Evolutionary conservation across 2,113 vertebrate genomes (phyloP).

Genomic region (Phrynosoma blainvillii): DNA sequence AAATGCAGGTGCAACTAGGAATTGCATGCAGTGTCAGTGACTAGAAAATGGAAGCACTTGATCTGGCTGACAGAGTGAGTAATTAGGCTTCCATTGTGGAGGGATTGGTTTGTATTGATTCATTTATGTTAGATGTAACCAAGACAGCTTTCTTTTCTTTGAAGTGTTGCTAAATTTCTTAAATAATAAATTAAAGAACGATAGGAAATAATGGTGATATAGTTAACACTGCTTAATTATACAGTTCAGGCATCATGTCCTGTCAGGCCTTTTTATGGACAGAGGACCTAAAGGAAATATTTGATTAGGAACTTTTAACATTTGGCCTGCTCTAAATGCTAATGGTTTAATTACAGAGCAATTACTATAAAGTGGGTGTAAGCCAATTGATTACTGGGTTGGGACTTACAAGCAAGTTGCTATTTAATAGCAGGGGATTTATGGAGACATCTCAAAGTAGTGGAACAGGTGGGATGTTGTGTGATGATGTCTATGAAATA

Average conservation of each 20-base stretch:
- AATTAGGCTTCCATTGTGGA: slow-evolving; percentile 61
- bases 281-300: slow-evolving; percentile 18
- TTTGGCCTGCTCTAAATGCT: neutral
- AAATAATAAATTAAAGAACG: slow-evolving; percentile 42
- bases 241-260: neutral
- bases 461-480: neutral
- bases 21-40: slow-evolving; percentile 28
- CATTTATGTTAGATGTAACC: slow-evolving; percentile 51
- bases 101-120: slow-evolving; percentile 59
- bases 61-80: slow-evolving; percentile 50
- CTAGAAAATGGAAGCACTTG: slow-evolving; percentile 46
- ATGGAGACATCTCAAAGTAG: neutral
- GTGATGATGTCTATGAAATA: slow-evolving; percentile 2
- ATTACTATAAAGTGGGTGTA: slow-evolving; percentile 32
- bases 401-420: slow-evolving; percentile 1
- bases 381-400: slow-evolving; percentile 27
- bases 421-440: slow-evolving; percentile 24
- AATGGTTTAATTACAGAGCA: slow-evolving; percentile 24
- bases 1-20: slow-evolving; percentile 41
- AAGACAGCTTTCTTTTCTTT: slow-evolving; percentile 15
- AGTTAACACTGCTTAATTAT: slow-evolving; percentile 24
- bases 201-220: slow-evolving; percentile 50
- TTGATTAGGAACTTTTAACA: slow-evolving; percentile 2
- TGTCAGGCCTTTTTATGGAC: slow-evolving; percentile 19
- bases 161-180: slow-evolving; percentile 42